Base-by-base conservation (phyloP, 1,140 invertebrate species). In the Eulimnadia texana region DNA sequence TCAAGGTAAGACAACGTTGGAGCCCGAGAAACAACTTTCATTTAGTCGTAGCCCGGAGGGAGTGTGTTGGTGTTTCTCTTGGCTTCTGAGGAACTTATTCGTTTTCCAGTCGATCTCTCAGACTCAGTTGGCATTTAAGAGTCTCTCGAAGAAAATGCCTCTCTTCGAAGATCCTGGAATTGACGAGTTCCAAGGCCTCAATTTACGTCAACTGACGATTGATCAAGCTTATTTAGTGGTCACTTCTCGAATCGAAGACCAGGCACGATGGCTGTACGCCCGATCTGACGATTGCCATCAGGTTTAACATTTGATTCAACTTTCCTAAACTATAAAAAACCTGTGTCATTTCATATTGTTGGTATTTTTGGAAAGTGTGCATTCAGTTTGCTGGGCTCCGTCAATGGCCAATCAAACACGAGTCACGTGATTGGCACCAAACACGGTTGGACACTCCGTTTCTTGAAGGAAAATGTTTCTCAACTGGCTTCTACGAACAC, bases 171-270 rank as follows among this genome's bases (percentile, higher is more conserved):
- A 70, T 57, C 68, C 67, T 2, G 67, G 65, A 2, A 52, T 63
- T 13, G 61, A 67, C 11, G 60, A 47, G 6, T 72, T 70, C 59
- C 62, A 63, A 25, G 66, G 64, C 9, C 65, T 71, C 22, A 56
- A 70, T 58, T 27, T 72, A 24, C 63, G 62, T 20, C 53, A 50
- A 0, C 61, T 72, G 58, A 50, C 56, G 3, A 66, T 70, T 6
- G 71, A 72, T 60, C 22, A 72, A 62, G 71, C 71, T 9, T 72
- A 64, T 64, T 58, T 72, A 0, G 68, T 66, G 19, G 65, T 72
- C 22, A 65, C 63, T 0, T 67, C 67, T 1, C 20, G 24, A 0
- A 22, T 62, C 3, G 22, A 57, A n/a, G 10, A 29, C 3, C 47
- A 60, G n/a, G 61, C 33, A 22, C 50, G 69, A 13, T 69, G 68